Conservation (phyloP, 1,140 invertebrate species). For the Cydia amplana region DNA sequence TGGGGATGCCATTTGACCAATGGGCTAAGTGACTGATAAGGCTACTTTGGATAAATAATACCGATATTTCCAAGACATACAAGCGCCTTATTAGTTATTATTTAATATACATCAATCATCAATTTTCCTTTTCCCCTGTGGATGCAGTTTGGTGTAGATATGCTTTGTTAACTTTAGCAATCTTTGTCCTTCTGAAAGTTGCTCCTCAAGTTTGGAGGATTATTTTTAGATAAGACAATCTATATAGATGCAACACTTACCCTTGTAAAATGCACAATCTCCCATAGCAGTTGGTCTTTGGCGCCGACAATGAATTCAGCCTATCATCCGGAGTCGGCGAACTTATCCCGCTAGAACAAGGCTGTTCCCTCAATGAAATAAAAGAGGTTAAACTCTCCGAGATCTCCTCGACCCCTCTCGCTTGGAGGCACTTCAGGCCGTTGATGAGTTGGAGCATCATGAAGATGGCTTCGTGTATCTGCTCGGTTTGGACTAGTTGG, state of each 20-base stretch:
- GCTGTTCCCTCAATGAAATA: slow-evolving; percentile 81
- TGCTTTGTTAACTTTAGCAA: too few relatives aligned
- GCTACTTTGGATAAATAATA: too few relatives aligned
- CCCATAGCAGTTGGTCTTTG: slow-evolving; percentile 79
- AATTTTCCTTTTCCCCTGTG: too few relatives aligned
- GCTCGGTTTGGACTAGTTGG: slow-evolving; percentile 64
- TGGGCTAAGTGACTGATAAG: too few relatives aligned
- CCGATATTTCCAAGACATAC: too few relatives aligned
- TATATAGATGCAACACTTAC: slow-evolving; percentile 69
- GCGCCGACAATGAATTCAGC: slow-evolving; percentile 69
- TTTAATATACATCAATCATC: too few relatives aligned
- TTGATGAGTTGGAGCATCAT: slow-evolving; percentile 90
- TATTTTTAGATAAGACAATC: slow-evolving; percentile 31
- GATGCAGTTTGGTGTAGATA: too few relatives aligned
- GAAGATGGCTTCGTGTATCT: slow-evolving; percentile 80
- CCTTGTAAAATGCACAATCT: slow-evolving; percentile 87
- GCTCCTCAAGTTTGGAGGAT: too few relatives aligned
- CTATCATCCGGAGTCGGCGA: slow-evolving; percentile 71
- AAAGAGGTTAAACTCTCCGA: slow-evolving; percentile 84
- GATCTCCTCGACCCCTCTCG: slow-evolving; percentile 89
- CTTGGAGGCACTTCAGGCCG: slow-evolving; percentile 90
- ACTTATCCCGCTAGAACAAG: slow-evolving; percentile 60
- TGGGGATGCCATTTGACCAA: too few relatives aligned
- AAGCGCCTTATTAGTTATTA: too few relatives aligned
- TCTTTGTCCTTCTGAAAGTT: too few relatives aligned